Conservation (phyloP, 2,888 invertebrate species). For the Dolichomitus sp. region DNA sequence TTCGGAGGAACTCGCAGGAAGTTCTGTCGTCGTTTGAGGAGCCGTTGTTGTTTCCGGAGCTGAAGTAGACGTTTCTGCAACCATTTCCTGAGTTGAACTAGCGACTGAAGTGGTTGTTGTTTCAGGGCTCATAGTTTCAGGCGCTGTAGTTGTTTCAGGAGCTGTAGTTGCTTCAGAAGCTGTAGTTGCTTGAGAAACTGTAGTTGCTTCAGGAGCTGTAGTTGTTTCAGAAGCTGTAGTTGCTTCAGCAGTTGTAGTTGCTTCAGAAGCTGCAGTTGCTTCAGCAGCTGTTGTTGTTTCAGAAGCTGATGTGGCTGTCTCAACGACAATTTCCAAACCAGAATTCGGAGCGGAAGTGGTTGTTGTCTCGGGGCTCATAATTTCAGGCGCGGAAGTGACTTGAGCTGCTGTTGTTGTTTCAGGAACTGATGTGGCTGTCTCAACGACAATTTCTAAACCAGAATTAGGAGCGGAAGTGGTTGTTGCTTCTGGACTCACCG, state of each 20-base stretch:
- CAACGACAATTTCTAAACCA: not conserved
- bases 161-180: not conserved
- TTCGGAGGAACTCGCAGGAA: slow-evolving; percentile 19
- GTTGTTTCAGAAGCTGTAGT: no score
- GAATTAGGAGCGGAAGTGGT: not conserved
- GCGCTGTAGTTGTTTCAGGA: not conserved
- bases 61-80: slow-evolving; percentile 47
- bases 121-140: slow-evolving; percentile 30
- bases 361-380: not conserved
- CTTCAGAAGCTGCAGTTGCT: no score
- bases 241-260: not conserved
- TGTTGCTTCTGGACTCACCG: not conserved
- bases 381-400: slow-evolving; percentile 14
- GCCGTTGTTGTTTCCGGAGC: slow-evolving; percentile 54
- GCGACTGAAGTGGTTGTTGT: not conserved
- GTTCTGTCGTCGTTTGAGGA: slow-evolving; percentile 30
- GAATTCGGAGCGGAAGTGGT: not conserved
- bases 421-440: slow-evolving; percentile 48
- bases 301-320: slow-evolving; percentile 49
- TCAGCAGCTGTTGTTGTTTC: slow-evolving; percentile 44
- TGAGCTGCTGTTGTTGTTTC: slow-evolving; percentile 51
- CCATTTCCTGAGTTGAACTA: slow-evolving; percentile 27
- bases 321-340: slow-evolving; percentile 4
- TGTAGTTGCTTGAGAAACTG: no score
- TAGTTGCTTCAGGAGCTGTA: no score